Evolutionary conservation across 2,797 vertebrate genomes (phyloP).

Genomic region (Sebastes paucispinis): DNA sequence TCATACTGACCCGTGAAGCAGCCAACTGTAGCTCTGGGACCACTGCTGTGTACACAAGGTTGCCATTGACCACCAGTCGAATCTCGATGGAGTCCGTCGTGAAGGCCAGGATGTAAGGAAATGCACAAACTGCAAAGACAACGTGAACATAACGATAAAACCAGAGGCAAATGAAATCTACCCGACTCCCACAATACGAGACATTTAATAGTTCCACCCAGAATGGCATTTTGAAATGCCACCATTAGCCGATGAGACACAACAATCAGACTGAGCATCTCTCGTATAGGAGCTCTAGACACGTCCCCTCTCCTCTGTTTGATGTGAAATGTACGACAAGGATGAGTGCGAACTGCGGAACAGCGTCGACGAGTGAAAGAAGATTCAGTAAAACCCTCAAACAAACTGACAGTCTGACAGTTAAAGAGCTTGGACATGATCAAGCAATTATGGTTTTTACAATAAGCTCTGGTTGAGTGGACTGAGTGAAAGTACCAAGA

Average conservation of each 20-base stretch:
- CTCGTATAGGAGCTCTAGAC: background rate
- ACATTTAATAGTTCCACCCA: background rate
- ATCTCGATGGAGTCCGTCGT: slow-evolving; percentile 98
- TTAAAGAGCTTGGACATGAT: background rate
- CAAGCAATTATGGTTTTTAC: background rate
- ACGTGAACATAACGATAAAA: background rate
- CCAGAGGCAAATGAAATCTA: background rate
- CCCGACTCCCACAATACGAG: background rate
- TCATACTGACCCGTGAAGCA: slow-evolving; percentile 90
- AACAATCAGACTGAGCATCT: background rate
- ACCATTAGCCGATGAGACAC: slow-evolving; percentile 2
- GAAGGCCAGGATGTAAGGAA: slow-evolving; percentile 98
- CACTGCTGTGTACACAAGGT: slow-evolving; percentile 97
- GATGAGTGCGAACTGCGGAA: background rate
- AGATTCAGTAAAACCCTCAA: background rate
- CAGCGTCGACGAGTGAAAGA: background rate
- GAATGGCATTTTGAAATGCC: slow-evolving; percentile 31
- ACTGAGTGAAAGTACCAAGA: background rate
- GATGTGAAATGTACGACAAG: background rate
- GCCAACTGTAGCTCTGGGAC: slow-evolving; percentile 95
- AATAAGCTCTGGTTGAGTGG: background rate
- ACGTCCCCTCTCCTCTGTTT: background rate
- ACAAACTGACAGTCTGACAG: background rate
- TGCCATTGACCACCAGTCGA: slow-evolving; percentile 96
- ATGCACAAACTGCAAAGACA: slow-evolving; percentile 91